A percentile compares a stretch with the other conserved stretches of the same genome.
Conservation (phyloP, 2,797 vertebrate genomes). For the Anomalospiza imberbis region DNA sequence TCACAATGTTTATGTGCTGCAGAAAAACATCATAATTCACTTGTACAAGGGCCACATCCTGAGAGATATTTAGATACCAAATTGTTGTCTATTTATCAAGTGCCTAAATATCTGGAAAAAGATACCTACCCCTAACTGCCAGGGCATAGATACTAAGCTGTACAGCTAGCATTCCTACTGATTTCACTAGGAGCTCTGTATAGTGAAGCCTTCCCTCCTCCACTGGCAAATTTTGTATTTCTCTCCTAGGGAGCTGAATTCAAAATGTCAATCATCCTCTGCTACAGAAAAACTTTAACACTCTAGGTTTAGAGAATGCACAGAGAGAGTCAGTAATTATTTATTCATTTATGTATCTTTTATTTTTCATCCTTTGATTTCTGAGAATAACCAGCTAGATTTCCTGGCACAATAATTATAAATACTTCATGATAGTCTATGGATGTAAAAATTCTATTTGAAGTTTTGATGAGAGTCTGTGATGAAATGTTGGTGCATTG, state of each 20-base stretch:
- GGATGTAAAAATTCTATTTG: conserved; percentile 59
- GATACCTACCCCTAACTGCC: not conserved
- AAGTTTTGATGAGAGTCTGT: conserved; percentile 35
- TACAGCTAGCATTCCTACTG: not conserved
- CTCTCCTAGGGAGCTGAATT: not conserved
- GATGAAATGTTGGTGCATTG: not conserved
- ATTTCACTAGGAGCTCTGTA: not conserved
- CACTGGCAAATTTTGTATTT: not conserved
- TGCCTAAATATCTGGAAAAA: not conserved
- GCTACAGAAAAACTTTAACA: not conserved
- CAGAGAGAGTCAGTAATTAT: conserved; percentile 26
- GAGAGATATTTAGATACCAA: not conserved
- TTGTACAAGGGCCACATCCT: not conserved
- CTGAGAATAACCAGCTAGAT: conserved; percentile 20
- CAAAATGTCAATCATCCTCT: not conserved
- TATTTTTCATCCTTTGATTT: conserved; percentile 60
- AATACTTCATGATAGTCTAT: conserved; percentile 44
- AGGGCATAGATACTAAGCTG: not conserved
- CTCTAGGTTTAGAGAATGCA: not conserved
- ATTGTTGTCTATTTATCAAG: not conserved
- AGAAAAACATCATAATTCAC: not conserved
- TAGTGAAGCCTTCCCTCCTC: not conserved
- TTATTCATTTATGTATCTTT: conserved; percentile 57
- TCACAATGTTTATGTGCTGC: not conserved
- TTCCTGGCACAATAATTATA: conserved; percentile 56